Base-by-base conservation (phyloP, 2,797 vertebrate genomes). In the Anguilla marmorata region DNA sequence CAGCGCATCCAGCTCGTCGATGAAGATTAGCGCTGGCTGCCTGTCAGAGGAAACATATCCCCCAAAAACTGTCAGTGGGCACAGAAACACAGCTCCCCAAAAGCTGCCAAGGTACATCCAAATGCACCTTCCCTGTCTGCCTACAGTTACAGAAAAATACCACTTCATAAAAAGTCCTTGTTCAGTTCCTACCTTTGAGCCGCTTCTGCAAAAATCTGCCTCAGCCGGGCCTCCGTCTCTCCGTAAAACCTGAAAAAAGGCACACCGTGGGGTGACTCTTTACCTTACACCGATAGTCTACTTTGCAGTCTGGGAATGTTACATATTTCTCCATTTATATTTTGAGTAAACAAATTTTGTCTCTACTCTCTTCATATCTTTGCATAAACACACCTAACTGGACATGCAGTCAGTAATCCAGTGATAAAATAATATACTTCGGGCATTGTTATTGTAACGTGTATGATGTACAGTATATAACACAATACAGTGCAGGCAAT, bases 1-100 rank as follows among this genome's bases (percentile, higher is more conserved):
- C 90, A 99, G 94, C 0, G 98, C 98, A 72, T 99, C 98, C 90
- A 99, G 93, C 91, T 99, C 98, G 86, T 99, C 98, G 12, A 99
- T 99, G 89, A 99, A 99, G 95, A 99, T 97, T 90, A 99, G 96
- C 0, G 98, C 96, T 2, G 98, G 98, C 2, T 88, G 90, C 88
- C 98, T 99, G 90, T 72, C 82, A 24, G 66, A 27, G 21, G 24
- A n/a, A n/a, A 79, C 14, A 80, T 33, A 84, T n/a, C 27, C 72
- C 52, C 3, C 9, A 19, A 33, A 41, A 74, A 48, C 37, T 80
- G 7, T 24, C 19, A 58, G 60, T 66, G 85, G 52, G 27, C 54
- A 74, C 16, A 83, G 7, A 54, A 2, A 87, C 41, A 88, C 60
- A 76, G 16, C 85, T n/a, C 79, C 24, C 52, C n/a, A 41, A 9